Conservation (phyloP, 2,888 invertebrate species). For the Hydrotaea cyrtoneurina region DNA sequence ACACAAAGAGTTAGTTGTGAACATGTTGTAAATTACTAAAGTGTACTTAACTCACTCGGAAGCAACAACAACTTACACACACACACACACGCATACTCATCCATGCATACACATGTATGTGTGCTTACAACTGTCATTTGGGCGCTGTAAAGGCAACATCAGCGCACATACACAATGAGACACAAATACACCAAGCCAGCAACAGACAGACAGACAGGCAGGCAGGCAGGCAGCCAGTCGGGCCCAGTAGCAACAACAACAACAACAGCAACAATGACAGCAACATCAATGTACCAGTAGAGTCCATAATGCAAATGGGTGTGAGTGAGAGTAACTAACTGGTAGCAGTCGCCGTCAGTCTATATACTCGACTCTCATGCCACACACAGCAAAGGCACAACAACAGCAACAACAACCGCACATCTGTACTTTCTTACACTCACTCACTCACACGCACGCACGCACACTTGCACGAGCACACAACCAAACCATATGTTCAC, state of each 20-base stretch:
- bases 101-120: conserved; percentile 66
- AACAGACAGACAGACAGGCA: conserved; percentile 56
- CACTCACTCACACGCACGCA: conserved; percentile 11
- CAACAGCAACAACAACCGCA: neutral
- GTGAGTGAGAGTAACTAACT: conserved; percentile 49
- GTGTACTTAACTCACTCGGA: conserved; percentile 65
- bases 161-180: conserved; percentile 34
- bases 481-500: conserved; percentile 28
- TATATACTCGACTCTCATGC: conserved; percentile 47
- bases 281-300: conserved; percentile 56
- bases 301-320: conserved; percentile 67
- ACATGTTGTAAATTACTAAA: conserved; percentile 68
- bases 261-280: conserved; percentile 47
- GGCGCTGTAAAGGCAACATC: conserved; percentile 49
- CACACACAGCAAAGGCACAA: neutral
- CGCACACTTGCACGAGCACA: neutral
- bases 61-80: conserved; percentile 69
- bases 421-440: conserved; percentile 26
- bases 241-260: conserved; percentile 34
- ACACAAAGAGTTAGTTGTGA: conserved; percentile 66
- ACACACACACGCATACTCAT: conserved; percentile 64
- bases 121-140: conserved; percentile 63
- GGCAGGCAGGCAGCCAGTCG: conserved; percentile 25
- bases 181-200: conserved; percentile 19
- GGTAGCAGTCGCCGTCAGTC: conserved; percentile 48